Percentiles rank a stretch among this genome's conserved stretches.
Evolutionary conservation across 2,113 vertebrate species (phyloP).

Genomic region (Dromas ardeola): DNA sequence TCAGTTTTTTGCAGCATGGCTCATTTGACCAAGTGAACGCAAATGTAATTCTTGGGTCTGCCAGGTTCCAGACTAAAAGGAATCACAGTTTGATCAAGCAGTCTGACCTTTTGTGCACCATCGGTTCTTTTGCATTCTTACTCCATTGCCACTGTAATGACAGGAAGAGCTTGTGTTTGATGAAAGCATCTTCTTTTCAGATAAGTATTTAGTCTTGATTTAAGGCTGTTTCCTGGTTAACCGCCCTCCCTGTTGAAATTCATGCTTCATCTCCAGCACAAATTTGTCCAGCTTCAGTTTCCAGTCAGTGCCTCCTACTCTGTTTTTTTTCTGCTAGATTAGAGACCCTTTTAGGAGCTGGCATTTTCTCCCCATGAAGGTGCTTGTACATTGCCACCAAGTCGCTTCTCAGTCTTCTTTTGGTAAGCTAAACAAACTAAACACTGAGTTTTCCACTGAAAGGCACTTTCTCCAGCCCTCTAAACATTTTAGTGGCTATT

Average conservation of each 20-base stretch:
- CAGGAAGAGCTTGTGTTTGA: not conserved
- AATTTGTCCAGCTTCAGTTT: not conserved
- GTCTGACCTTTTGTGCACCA: slow-evolving; percentile 5
- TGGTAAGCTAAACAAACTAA: not conserved
- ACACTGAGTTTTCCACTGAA: not conserved
- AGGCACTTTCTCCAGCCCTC: not conserved
- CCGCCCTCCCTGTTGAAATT: not conserved
- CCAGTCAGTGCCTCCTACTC: not conserved
- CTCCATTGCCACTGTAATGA: not conserved
- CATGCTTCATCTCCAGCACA: not conserved
- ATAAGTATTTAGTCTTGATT: not conserved
- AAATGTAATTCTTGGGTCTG: not conserved
- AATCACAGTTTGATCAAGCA: slow-evolving; percentile 18
- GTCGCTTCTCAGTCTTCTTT: not conserved
- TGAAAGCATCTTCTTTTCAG: not conserved
- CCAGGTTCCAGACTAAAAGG: not conserved
- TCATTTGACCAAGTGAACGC: not conserved
- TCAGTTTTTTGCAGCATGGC: not conserved
- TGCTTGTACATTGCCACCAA: not conserved
- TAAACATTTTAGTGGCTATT: not conserved
- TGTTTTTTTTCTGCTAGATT: not conserved
- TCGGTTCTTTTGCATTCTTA: not conserved
- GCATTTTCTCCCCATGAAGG: not conserved
- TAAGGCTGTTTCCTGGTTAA: slow-evolving; percentile 9
- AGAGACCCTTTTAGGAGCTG: not conserved